A percentile compares a stretch with the other conserved stretches of the same genome.
Evolutionary conservation across 2,888 invertebrate species (phyloP).

Genomic region (Pasiphila rectangulata): DNA sequence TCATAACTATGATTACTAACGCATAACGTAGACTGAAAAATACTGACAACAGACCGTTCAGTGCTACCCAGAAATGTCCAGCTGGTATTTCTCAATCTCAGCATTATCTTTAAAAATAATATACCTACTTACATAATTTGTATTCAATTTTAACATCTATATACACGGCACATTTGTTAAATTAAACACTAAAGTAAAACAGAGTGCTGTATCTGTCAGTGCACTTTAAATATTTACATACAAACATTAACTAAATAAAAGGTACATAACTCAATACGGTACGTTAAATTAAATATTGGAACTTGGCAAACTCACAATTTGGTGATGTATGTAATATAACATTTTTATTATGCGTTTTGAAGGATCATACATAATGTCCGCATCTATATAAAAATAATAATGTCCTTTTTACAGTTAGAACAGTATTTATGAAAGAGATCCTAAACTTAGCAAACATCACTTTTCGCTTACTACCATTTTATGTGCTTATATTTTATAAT

Average conservation of each 20-base stretch:
- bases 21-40: slow-evolving; percentile 1
- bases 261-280: slow-evolving; percentile 57
- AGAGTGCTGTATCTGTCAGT: slow-evolving; percentile 51
- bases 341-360: not conserved
- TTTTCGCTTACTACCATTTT: slow-evolving; percentile 7
- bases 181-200: slow-evolving; percentile 49
- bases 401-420: not conserved
- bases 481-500: not conserved
- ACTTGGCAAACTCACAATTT: not conserved
- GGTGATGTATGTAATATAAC: not conserved
- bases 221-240: slow-evolving; percentile 68
- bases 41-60: too few relatives aligned
- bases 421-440: slow-evolving; percentile 12
- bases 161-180: slow-evolving; percentile 76
- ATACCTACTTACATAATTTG: slow-evolving; percentile 47
- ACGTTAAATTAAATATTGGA: slow-evolving; percentile 10
- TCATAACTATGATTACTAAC: slow-evolving; percentile 20
- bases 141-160: slow-evolving; percentile 58
- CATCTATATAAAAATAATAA: not conserved
- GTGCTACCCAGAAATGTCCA: not conserved
- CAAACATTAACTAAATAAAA: slow-evolving; percentile 53
- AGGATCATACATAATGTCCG: too few relatives aligned
- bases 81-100: not conserved
- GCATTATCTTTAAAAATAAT: slow-evolving; percentile 23
- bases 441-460: slow-evolving; percentile 13